Conservation (phyloP, 2,888 invertebrate species). For the Sclerodermus sp. region DNA sequence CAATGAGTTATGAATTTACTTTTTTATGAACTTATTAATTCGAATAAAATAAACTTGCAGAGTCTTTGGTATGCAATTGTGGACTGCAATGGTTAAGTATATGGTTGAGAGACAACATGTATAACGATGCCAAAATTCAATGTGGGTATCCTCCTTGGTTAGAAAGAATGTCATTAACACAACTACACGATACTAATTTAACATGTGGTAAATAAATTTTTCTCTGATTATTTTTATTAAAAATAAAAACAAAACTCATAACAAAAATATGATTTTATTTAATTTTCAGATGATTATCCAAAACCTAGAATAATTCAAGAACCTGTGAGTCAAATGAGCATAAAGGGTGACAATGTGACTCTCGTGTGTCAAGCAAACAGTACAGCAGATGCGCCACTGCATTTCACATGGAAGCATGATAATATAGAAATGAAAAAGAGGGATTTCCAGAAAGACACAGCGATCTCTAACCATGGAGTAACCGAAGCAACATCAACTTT, state of each 20-base stretch:
- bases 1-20: background rate
- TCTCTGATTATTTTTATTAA: constrained; percentile 5
- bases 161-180: constrained; percentile 69
- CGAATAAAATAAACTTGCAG: constrained; percentile 59
- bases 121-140: constrained; percentile 65
- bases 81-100: constrained; percentile 84
- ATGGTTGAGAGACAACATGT: constrained; percentile 69
- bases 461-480: constrained; percentile 62
- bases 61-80: constrained; percentile 85
- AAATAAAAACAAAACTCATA: constrained; percentile 8
- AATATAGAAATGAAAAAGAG: constrained; percentile 65
- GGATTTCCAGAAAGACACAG: constrained; percentile 56
- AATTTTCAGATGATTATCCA: constrained; percentile 70
- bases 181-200: constrained; percentile 70
- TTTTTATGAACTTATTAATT: background rate
- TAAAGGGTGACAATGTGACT: constrained; percentile 83
- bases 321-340: constrained; percentile 79
- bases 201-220: constrained; percentile 61
- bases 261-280: constrained; percentile 18
- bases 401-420: constrained; percentile 87
- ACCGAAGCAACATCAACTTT: constrained; percentile 73
- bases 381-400: constrained; percentile 73
- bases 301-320: constrained; percentile 83
- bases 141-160: constrained; percentile 84
- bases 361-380: constrained; percentile 82